Base-by-base conservation (phyloP, 2,888 invertebrate species). In the Brachypterus glaber region DNA sequence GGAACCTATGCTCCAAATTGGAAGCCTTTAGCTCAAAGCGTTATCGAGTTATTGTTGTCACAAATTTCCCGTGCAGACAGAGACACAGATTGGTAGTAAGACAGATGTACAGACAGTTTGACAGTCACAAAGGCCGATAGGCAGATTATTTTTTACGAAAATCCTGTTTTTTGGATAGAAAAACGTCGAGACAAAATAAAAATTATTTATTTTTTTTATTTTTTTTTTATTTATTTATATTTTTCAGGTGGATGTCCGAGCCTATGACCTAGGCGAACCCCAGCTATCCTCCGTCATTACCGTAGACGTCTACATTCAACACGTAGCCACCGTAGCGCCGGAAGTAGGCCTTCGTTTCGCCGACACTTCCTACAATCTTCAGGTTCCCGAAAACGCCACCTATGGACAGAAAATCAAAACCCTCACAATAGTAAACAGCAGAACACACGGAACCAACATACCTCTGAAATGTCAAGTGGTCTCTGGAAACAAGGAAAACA, bases 301-400 rank as follows among this genome's bases (percentile, higher is more conserved):
- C 2, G 74, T 92, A 1, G 84, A 82, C 1, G 76, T 93, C 3
- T 87, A 80, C 55, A 84, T 92, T 9, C 79, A 85, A 35, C 89
- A 88, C 58, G 78, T 84, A 0, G 79, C 86, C 1, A 66, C 65
- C 2, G 67, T 69, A 1, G 65, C 74, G 1, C 75, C 77, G 3
- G 76, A 84, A 70, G 77, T 81, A 4, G 87, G 87, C 1, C 69
- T 92, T 17, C 84, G 91, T 1, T 93, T 93, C 59, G 85, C 86
- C 4, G 91, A 92, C 56, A 85, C 84, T 32, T 73, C 82, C 0
- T 92, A 90, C 59, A 83, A 82, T 33, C 79, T 87, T 1, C 84
- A 88, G 41, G 72, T 92, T 0, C 77, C 80, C 0, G 93, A 93
- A 63, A 82, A 87, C 61, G 74, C 81, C 0, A 67, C 71, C 0